Evolutionary conservation across 1,140 invertebrate genomes (phyloP).

Genomic region (Penaeus indicus): DNA sequence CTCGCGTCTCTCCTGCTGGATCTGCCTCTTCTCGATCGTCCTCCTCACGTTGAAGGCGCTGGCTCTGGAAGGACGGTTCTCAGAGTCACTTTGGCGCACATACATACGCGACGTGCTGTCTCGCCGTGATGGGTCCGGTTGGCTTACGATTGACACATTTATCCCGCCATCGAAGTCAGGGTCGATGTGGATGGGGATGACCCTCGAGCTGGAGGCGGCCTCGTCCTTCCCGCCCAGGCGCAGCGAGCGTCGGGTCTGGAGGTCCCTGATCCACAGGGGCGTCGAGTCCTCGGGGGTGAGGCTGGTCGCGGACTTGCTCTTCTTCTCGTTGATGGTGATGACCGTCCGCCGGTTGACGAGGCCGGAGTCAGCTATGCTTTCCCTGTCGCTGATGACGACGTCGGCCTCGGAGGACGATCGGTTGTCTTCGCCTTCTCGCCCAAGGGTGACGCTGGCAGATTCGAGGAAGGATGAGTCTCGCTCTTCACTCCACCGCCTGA

Average conservation of each 20-base stretch:
- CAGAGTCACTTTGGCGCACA: conserved; percentile 64
- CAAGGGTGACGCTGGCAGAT: conserved; percentile 36
- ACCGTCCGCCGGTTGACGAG: conserved; percentile 62
- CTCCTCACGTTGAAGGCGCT: conserved; percentile 65
- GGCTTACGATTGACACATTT: conserved; percentile 59
- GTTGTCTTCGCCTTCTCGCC: conserved; percentile 27
- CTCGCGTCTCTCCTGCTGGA: conserved; percentile 64
- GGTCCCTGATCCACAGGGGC: conserved; percentile 54
- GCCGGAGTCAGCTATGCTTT: conserved; percentile 64
- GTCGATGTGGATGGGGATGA: conserved; percentile 36
- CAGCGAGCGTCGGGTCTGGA: conserved; percentile 57
- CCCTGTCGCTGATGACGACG: conserved; percentile 62
- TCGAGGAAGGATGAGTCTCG: conserved; percentile 31
- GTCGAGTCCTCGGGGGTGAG: conserved; percentile 16
- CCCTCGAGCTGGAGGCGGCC: conserved; percentile 3
- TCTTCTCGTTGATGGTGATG: conserved; percentile 64
- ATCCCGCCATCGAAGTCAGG: conserved; percentile 54
- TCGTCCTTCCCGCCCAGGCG: conserved; percentile 10
- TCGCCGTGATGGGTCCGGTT: conserved; percentile 30
- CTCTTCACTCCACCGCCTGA: conserved; percentile 36
- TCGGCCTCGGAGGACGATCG: conserved; percentile 63
- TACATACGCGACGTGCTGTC: conserved; percentile 64
- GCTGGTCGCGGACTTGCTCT: conserved; percentile 64
- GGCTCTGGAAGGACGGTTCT: conserved; percentile 62
- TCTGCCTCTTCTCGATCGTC: conserved; percentile 65